Base-by-base conservation (phyloP, 2,113 vertebrate genomes). In the Halcyon malimbica region DNA sequence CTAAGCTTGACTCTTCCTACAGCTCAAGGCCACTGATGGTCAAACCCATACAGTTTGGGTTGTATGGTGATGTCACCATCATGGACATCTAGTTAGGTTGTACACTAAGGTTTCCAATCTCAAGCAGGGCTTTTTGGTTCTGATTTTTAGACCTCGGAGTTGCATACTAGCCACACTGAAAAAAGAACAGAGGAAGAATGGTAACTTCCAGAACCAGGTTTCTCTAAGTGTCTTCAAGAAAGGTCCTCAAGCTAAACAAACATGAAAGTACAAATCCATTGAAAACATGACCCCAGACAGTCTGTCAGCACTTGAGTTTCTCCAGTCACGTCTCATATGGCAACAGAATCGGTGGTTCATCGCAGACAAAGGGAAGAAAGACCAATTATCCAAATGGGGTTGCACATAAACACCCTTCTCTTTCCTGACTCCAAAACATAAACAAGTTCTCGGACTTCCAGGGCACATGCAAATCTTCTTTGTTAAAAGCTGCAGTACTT, bases 31-130 rank as follows among this genome's bases (percentile, higher is more conserved):
- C 24, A 5, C 5, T 8, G 24, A 25, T 19, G 10, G 4, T 46
- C 48, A 69, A 37, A 42, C 23, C 10, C 3, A 0, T 28, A 13
- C 11, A 26, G 21, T 44, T 15, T 2, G 7, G 17, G 29, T 12
- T 33, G 8, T 19, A 37, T 1, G n/a, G 46, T 7, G 10, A 56
- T 24, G n/a, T 64, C 70, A 13, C 21, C 37, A 15, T 16, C n/a
- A n/a, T 0, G 5, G 33, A 15, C 12, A 23, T 33, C 33, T 20
- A 9, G 13, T n/a, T 56, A 19, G 3, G 42, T 8, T 29, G 64
- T 6, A 28, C 6, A 3, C 28, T 7, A 18, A 37, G 8, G 19
- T 20, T 54, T 48, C 53, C 7, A 18, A 37, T 35, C 26, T 48
- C 44, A 31, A 59, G 12, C 10, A 3, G 28, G 59, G 48, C 33